Evolutionary conservation across 1,140 invertebrate genomes (phyloP).

Genomic region (Acyrthosiphon pisum): DNA sequence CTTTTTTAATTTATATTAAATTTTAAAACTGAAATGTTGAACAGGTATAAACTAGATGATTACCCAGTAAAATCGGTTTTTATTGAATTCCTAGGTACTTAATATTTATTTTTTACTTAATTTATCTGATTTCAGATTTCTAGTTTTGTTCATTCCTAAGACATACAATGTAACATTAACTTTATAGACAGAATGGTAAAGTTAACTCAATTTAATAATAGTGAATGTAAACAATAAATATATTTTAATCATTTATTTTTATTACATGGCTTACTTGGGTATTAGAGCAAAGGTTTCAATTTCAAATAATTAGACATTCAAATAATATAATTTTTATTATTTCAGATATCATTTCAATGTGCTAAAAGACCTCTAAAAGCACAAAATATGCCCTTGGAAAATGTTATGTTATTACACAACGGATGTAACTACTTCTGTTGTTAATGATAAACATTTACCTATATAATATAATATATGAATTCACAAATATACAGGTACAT

Average conservation of each 20-base stretch:
- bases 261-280: not conserved
- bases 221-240: not conserved
- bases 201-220: not conserved
- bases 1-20: not conserved
- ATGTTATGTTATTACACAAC: not conserved
- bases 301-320: constrained; percentile 40
- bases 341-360: constrained; percentile 22
- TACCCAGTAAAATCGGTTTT: not conserved
- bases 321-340: constrained; percentile 16
- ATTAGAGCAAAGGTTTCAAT: constrained; percentile 2
- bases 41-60: not conserved
- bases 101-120: not conserved
- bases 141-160: not conserved
- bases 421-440: constrained; percentile 33
- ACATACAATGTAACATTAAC: not conserved
- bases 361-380: constrained; percentile 37
- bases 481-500: too few relatives aligned
- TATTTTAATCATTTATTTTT: constrained; percentile 15
- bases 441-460: constrained; percentile 29
- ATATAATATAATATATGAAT: not conserved
- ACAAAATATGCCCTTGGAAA: constrained; percentile 5
- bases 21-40: not conserved
- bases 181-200: not conserved
- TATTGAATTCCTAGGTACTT: not conserved
- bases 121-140: not conserved